phyloP scores from a whole-genome alignment of 2,797 vertebrate species.

The Carcharodon carcharias region DNA sequence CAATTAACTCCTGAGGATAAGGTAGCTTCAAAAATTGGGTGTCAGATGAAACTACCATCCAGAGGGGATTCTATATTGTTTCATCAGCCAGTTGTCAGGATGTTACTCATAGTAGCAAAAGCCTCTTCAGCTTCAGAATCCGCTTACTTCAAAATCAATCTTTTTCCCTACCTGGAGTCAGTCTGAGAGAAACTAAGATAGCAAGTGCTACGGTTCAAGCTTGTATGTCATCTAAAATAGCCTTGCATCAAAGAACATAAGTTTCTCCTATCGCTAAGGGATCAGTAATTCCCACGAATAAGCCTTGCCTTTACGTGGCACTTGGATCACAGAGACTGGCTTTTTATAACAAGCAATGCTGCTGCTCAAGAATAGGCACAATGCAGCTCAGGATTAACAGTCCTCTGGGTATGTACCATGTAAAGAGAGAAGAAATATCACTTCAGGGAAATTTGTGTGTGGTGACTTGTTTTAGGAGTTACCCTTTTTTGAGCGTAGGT shows the following conservation, averaged over 20 bases:
- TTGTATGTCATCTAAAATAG: neutral
- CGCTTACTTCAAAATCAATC: neutral
- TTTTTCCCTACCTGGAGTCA: neutral
- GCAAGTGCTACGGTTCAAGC: neutral
- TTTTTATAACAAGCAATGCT: neutral
- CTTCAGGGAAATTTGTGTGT: neutral
- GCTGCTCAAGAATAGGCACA: neutral
- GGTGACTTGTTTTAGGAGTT: neutral
- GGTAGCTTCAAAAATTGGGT: neutral
- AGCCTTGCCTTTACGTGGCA: neutral
- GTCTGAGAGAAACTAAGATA: neutral
- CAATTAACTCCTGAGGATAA: neutral
- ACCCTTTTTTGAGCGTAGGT: no score
- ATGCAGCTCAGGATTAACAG: neutral
- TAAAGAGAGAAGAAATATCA: neutral
- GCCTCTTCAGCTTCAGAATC: neutral
- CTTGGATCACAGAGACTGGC: neutral
- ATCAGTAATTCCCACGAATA: neutral
- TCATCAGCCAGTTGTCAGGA: no score
- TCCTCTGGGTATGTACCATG: neutral
- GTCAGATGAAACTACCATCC: neutral
- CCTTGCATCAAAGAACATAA: neutral
- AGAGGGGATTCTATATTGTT: neutral
- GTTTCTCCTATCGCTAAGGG: neutral
- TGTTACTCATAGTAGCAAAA: neutral